Evolutionary conservation across 2,797 vertebrate species (phyloP), one percentile per base, ranked within the genome.

Genomic region (Megalops cyprinoides): DNA sequence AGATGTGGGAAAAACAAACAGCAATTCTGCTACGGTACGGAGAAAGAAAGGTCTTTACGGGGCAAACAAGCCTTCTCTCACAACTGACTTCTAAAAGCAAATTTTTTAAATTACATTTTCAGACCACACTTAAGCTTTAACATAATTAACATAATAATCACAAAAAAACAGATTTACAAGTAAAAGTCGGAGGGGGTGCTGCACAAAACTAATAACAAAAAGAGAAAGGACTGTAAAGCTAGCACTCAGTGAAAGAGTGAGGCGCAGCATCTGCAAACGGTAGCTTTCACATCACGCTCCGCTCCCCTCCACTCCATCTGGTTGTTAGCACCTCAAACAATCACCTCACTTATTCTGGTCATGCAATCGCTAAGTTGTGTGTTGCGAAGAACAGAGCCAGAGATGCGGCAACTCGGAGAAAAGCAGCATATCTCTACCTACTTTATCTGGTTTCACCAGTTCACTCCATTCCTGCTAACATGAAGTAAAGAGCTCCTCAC

Each of bases 1-100:
- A 96, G 95, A 98, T 98, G 97, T 99, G 98, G 97, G 98, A 98
- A 99, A 98, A 98, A 98, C 96, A 99, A 98, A 99, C 97, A 99
- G 94, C 95, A 92, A 90, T 90, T 92, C 94, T 90, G 91, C 94
- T 93, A 94, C 93, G 92, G 96, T 96, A 97, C 97, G 94, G 94
- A 94, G 93, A 94, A 95, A 96, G 95, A 92, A 94, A 91, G 90
- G 88, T 87, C 89, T 88, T 92, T 87, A 90, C 87, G 88, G 87
- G 85, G 90, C 85, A 91, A 91, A 81, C 55, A 81, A 75, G 55
- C 71, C 56, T 42, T 76, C 79, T 49, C 39, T 65, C 79, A 76
- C 79, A 76, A 62, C n/a, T 49, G 44, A 76, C 58, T 76, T 65
- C 67, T 28, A 60, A 81, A 79, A 53, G 23, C 31, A 23, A 42